Percentiles rank a stretch among this genome's conserved stretches.
Conservation (phyloP, 2,888 invertebrate species). For the Xylocampa areola region DNA sequence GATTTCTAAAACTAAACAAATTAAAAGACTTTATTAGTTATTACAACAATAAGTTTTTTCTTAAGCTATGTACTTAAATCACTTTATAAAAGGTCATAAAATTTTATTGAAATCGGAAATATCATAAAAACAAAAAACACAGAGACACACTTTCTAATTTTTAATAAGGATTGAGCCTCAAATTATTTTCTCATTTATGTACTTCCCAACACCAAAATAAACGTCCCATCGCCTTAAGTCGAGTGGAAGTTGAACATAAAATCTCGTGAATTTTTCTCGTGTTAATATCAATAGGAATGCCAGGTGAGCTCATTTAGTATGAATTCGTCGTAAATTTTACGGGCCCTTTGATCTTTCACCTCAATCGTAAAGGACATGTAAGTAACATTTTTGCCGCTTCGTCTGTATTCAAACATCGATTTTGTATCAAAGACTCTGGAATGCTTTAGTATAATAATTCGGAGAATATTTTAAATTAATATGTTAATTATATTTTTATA, state of each 20-base stretch:
- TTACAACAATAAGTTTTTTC: no score
- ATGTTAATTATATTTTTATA: not conserved
- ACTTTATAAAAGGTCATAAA: no score
- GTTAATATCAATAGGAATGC: slow-evolving; percentile 61
- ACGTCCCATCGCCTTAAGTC: slow-evolving; percentile 17
- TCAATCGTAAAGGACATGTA: slow-evolving; percentile 61
- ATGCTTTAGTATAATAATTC: slow-evolving; percentile 23
- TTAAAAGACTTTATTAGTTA: no score
- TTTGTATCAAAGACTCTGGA: slow-evolving; percentile 38
- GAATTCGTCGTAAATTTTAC: slow-evolving; percentile 65
- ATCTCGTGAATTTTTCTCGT: slow-evolving; percentile 52
- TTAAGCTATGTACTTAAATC: no score
- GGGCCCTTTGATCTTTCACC: slow-evolving; percentile 64
- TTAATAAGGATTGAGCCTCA: no score
- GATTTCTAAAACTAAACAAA: no score
- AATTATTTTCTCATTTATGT: no score
- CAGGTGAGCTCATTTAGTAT: slow-evolving; percentile 66
- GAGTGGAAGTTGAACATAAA: slow-evolving; percentile 47
- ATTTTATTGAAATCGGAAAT: no score
- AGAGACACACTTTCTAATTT: no score
- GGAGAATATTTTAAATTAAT: slow-evolving; percentile 5
- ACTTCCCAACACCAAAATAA: slow-evolving; percentile 18
- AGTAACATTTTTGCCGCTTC: slow-evolving; percentile 59
- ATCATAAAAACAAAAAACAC: no score
- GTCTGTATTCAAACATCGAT: slow-evolving; percentile 61